These are phyloP conservation scores for Caenorhabditis tropicalis DNA, from an alignment of 1,140 invertebrate species.

Conservation along the genomic window DNA sequence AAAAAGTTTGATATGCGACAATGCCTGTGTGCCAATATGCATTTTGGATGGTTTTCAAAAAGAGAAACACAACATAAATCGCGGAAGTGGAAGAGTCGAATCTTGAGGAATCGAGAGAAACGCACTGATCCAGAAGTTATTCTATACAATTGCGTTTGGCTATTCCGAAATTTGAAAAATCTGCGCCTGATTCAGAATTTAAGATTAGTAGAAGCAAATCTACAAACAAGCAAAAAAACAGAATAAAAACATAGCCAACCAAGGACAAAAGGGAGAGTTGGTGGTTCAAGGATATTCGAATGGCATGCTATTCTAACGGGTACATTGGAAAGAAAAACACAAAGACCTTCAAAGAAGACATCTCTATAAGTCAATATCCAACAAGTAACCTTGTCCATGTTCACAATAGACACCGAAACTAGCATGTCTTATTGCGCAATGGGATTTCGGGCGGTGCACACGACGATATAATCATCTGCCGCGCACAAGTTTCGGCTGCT, in stretches of 20 bases:
- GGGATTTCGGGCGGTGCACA: conserved; percentile 25
- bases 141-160: neutral
- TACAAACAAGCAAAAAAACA: neutral
- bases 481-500: conserved; percentile 27
- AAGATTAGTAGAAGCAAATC: neutral
- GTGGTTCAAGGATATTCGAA: conserved; percentile 24
- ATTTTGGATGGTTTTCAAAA: conserved; percentile 23
- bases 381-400: conserved; percentile 34
- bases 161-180: neutral
- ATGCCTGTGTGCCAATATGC: conserved; percentile 13
- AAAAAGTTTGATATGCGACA: conserved; percentile 14
- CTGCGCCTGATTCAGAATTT: neutral
- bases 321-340: conserved; percentile 4
- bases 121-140: conserved; percentile 27
- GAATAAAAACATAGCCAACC: neutral
- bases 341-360: conserved; percentile 30
- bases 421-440: conserved; percentile 38
- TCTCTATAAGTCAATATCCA: conserved; percentile 37
- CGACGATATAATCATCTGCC: conserved; percentile 41
- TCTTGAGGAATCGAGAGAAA: neutral
- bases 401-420: conserved; percentile 35
- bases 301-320: neutral
- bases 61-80: conserved; percentile 1
- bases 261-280: neutral
- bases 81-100: conserved; percentile 12